Evolutionary conservation across 37 sponge, comb jelly and placozoan species (phyloP), one percentile per base, ranked within the genome.

Genomic region (Haliclona indistincta): DNA sequence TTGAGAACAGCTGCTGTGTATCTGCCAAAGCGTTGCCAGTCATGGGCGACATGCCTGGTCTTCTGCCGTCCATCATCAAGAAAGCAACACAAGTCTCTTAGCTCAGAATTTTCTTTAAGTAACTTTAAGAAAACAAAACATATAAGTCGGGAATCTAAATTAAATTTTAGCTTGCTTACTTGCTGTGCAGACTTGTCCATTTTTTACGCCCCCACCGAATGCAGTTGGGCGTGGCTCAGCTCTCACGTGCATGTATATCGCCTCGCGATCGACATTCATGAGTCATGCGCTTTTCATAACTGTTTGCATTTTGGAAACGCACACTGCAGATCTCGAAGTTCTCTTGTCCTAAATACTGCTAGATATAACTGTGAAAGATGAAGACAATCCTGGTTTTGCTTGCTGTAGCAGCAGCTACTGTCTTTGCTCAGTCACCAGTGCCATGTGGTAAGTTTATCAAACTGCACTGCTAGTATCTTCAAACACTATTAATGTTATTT

Each of bases 11-110:
- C 19, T 6, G 85, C 85, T 0, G 78, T 84, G 72, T 76, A 84
- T 44, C 38, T 62, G 22, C 85, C 85, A 49, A 84, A 84, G 47
- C 61, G 62, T 36, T 86, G 80, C 86, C 80, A 78, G 25, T 86
- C 75, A 15, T 23, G 28, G 13, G 75, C 86, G 35, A 54, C 17
- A 38, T 54, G 42, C 39, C 56, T 39, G 43, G 30, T 67, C 17
- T 45, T 67, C 56, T 73, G 56, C 5, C 61, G 38, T 4, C 42
- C 68, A 15, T 74, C 70, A 1, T 86, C 86, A 10, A 86, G 56
- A 39, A 56, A 68, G 43, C 55, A 35, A 40, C 80, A 79, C 15
- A 73, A 53, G 2, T 64, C 49, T 32, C 63, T 32, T 33, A 86
- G 74, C 42, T 64, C 67, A 22, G 43, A 37, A 40, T 74, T 61